Conservation (phyloP, 2,797 vertebrate genomes). For the Pelobates cultripes region DNA sequence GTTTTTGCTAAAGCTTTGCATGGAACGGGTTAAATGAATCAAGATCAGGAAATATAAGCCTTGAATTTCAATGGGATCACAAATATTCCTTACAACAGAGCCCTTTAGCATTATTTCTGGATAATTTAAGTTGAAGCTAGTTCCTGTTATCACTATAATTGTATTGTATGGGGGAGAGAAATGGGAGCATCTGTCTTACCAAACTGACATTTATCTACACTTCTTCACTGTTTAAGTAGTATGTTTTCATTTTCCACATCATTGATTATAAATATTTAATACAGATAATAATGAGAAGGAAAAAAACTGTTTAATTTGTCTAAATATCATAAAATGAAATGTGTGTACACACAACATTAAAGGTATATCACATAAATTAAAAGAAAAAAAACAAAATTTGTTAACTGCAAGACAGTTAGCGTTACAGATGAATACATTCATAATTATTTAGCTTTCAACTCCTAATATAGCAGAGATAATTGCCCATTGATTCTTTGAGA, state of each 20-base stretch:
- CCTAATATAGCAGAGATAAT: too few species aligned
- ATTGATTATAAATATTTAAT: conserved; percentile 51
- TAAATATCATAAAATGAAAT: conserved; percentile 16
- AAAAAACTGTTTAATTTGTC: conserved; percentile 20
- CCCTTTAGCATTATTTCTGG: neutral
- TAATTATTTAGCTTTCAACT: too few species aligned
- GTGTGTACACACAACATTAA: neutral
- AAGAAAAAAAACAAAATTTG: conserved; percentile 26
- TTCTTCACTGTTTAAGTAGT: neutral
- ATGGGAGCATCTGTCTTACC: neutral
- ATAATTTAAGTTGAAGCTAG: neutral
- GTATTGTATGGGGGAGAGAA: conserved; percentile 42
- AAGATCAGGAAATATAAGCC: conserved; percentile 10
- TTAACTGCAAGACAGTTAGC: too few species aligned
- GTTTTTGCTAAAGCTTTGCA: neutral
- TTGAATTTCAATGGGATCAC: conserved; percentile 46
- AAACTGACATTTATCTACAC: conserved; percentile 18
- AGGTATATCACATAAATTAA: conserved; percentile 23
- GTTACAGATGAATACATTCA: too few species aligned
- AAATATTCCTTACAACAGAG: conserved; percentile 24
- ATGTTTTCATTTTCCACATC: conserved; percentile 15
- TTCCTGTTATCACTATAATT: conserved; percentile 1
- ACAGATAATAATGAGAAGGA: neutral
- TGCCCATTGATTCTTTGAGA: too few species aligned
- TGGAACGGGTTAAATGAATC: conserved; percentile 29